A percentile compares a stretch with the other conserved stretches of the same genome.
These are phyloP conservation scores for Protomyctophum bolini DNA, from an alignment of 2,113 vertebrate species.

Conservation along the genomic window DNA sequence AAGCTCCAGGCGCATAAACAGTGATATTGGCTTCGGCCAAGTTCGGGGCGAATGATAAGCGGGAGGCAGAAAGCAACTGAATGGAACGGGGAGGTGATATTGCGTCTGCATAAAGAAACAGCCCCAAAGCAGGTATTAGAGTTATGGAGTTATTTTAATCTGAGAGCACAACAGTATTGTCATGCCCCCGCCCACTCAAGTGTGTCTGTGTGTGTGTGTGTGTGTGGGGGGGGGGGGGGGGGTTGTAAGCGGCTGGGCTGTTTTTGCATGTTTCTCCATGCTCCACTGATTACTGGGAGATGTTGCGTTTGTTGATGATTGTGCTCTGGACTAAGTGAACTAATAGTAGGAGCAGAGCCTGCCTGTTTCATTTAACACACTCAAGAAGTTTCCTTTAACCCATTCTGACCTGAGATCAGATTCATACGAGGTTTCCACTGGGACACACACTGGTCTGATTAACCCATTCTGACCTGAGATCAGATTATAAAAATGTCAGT, in stretches of 20 bases:
- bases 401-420: too few species aligned
- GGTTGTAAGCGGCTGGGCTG: not conserved
- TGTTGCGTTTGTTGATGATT: constrained; percentile 1
- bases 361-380: not conserved
- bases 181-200: not conserved
- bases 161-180: not conserved
- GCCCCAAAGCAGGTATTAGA: constrained; percentile 36
- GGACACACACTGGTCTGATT: too few species aligned
- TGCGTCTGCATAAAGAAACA: constrained; percentile 6
- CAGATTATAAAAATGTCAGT: too few species aligned
- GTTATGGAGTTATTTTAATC: constrained; percentile 21
- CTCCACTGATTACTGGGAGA: not conserved
- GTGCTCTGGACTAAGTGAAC: not conserved
- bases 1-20: constrained; percentile 47
- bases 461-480: too few species aligned
- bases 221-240: not conserved
- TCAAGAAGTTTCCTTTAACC: too few species aligned
- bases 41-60: constrained; percentile 50
- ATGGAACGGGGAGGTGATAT: constrained; percentile 44
- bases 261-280: constrained; percentile 4
- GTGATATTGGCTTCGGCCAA: constrained; percentile 52
- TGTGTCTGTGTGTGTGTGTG: not conserved
- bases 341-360: not conserved
- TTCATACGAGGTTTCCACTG: too few species aligned
- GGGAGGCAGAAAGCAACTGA: constrained; percentile 39